Evolutionary conservation across 2,113 vertebrate genomes (phyloP).

Genomic region (Mormoops blainvillei): DNA sequence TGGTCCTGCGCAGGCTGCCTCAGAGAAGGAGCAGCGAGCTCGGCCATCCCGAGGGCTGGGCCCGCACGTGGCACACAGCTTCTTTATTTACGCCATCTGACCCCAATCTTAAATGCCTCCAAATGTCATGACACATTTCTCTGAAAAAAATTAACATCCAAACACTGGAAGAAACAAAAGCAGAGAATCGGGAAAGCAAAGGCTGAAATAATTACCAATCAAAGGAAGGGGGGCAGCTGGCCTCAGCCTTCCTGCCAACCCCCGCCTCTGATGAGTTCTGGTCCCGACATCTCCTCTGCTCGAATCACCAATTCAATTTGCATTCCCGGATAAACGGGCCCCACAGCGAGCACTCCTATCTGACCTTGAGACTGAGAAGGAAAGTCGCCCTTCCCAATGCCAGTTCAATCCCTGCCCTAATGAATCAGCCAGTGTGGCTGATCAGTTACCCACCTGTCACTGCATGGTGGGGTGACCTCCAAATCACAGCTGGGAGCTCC

Average conservation of each 20-base stretch:
- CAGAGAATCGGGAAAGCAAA: constrained; percentile 66
- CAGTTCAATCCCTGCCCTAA: constrained; percentile 76
- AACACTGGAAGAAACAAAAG: constrained; percentile 73
- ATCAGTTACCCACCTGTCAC: constrained; percentile 58
- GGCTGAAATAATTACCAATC: constrained; percentile 77
- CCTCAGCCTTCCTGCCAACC: constrained; percentile 60
- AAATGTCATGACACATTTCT: constrained; percentile 71
- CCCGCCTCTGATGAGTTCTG: constrained; percentile 69
- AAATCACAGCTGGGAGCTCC: background rate
- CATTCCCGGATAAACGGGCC: constrained; percentile 83
- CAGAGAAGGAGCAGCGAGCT: background rate
- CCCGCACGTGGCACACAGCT: background rate
- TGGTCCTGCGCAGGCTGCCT: rapidly evolving
- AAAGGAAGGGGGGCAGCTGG: constrained; percentile 55
- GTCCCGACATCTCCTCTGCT: constrained; percentile 78
- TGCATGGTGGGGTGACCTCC: background rate
- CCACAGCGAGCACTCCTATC: constrained; percentile 78
- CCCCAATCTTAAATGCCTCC: constrained; percentile 70
- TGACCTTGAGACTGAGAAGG: constrained; percentile 82
- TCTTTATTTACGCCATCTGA: constrained; percentile 63
- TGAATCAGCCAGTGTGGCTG: constrained; percentile 75
- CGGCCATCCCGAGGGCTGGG: rapidly evolving
- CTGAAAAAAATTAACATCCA: constrained; percentile 66
- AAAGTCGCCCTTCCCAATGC: constrained; percentile 80
- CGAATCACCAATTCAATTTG: constrained; percentile 81